A percentile compares a stretch with the other conserved stretches of the same genome.
Evolutionary conservation across 1,140 invertebrate genomes (phyloP).

Genomic region (Philotrypesis tridentata): DNA sequence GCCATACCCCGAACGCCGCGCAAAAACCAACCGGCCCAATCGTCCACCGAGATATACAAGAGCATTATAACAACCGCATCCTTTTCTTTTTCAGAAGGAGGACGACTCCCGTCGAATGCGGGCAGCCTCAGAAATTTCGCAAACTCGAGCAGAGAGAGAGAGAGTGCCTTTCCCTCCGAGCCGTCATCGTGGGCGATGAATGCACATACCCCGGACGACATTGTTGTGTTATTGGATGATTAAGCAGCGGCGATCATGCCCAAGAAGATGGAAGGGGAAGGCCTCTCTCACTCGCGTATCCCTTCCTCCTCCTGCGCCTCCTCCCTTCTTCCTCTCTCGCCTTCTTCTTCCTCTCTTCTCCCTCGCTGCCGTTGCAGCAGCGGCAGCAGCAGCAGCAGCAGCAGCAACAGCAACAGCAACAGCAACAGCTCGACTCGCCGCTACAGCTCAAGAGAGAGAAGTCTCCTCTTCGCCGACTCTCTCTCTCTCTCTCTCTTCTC

Average conservation of each 20-base stretch:
- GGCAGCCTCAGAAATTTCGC: too few species aligned
- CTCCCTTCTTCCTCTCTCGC: background rate
- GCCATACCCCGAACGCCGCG: too few species aligned
- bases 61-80: too few species aligned
- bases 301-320: slow-evolving; percentile 43
- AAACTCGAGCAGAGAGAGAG: too few species aligned
- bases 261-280: slow-evolving; percentile 49
- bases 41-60: too few species aligned
- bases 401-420: too few species aligned
- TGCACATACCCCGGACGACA: slow-evolving; percentile 12
- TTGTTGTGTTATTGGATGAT: slow-evolving; percentile 36
- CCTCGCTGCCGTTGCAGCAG: slow-evolving; percentile 18
- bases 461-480: slow-evolving; percentile 18
- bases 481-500: too few species aligned
- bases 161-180: background rate
- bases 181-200: background rate
- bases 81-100: too few species aligned
- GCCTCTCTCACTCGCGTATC: slow-evolving; percentile 48
- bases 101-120: too few species aligned
- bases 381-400: too few species aligned
- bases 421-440: background rate
- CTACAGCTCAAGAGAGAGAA: background rate
- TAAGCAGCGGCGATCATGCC: slow-evolving; percentile 45
- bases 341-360: slow-evolving; percentile 24
- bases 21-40: too few species aligned